A percentile compares a stretch with the other conserved stretches of the same genome.
phyloP scores from a whole-genome alignment of 2,113 vertebrate genomes.

The Apeltes quadracus region DNA sequence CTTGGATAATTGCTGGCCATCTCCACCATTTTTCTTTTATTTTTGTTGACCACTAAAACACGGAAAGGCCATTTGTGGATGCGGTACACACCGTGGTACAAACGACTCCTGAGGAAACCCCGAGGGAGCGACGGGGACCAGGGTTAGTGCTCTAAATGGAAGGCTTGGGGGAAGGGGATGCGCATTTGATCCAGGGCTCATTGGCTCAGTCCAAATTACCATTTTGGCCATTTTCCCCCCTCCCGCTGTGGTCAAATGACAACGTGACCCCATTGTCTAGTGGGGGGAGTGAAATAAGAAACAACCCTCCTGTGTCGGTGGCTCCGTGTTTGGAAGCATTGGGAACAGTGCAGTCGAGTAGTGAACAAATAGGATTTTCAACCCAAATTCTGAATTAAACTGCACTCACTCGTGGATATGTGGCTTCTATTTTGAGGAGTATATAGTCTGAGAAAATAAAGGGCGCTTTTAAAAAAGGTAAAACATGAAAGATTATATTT shows the following conservation, averaged over 20 bases:
- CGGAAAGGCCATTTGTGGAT: slow-evolving; percentile 5
- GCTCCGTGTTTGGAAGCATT: background rate
- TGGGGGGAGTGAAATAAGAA: slow-evolving; percentile 40
- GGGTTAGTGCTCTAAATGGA: slow-evolving; percentile 37
- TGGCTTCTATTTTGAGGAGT: background rate
- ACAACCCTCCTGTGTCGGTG: background rate
- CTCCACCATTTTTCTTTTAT: slow-evolving; percentile 3
- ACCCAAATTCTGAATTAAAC: background rate
- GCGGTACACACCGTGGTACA: slow-evolving; percentile 34
- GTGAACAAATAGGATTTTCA: background rate
- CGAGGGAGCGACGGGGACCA: slow-evolving; percentile 38
- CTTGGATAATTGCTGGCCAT: background rate
- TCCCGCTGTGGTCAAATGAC: slow-evolving; percentile 43
- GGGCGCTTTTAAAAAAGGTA: background rate
- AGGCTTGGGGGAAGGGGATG: slow-evolving; percentile 20
- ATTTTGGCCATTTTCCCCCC: slow-evolving; percentile 36
- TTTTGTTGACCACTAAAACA: slow-evolving; percentile 10
- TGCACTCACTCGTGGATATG: background rate
- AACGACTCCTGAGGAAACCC: slow-evolving; percentile 27
- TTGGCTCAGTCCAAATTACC: slow-evolving; percentile 61
- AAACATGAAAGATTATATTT: background rate
- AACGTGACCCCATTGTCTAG: slow-evolving; percentile 12
- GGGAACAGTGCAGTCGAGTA: background rate
- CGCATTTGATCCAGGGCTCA: slow-evolving; percentile 54
- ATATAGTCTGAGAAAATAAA: background rate